Conservation (phyloP, 2,797 vertebrate species). For the Pseudochirops cupreus region DNA sequence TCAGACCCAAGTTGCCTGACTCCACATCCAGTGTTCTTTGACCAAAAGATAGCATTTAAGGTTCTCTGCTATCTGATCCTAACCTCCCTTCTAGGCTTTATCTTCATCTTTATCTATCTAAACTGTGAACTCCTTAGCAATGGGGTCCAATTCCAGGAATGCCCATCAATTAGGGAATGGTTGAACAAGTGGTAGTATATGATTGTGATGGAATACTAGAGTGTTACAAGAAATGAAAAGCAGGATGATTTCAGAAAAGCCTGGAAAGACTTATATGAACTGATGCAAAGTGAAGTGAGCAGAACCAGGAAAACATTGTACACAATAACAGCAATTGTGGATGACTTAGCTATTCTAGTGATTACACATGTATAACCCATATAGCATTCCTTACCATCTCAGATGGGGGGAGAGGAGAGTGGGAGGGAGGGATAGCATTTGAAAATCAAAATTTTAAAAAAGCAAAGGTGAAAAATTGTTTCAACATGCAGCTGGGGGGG, state of each 20-base stretch:
- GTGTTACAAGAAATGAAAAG: background rate
- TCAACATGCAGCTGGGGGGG: background rate
- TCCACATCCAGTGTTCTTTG: background rate
- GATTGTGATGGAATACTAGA: background rate
- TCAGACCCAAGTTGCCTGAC: background rate
- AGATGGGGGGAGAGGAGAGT: background rate
- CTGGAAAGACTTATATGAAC: background rate
- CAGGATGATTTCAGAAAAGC: background rate
- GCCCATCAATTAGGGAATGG: background rate
- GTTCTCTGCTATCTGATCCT: background rate
- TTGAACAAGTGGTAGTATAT: background rate
- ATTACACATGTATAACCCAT: background rate
- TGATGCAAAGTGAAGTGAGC: background rate
- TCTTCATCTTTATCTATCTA: background rate
- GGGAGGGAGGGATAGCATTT: background rate
- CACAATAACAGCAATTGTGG: background rate
- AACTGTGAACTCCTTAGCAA: background rate
- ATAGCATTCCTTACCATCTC: background rate
- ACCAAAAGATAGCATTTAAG: background rate
- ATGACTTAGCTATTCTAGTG: background rate
- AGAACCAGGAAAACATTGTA: background rate
- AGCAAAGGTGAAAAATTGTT: background rate
- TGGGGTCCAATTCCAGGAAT: background rate
- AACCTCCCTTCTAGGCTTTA: background rate
- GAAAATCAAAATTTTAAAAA: background rate